Evolutionary conservation across 2,797 vertebrate species (phyloP), one percentile per base, ranked within the genome.

Genomic region (Cynopterus sphinx): DNA sequence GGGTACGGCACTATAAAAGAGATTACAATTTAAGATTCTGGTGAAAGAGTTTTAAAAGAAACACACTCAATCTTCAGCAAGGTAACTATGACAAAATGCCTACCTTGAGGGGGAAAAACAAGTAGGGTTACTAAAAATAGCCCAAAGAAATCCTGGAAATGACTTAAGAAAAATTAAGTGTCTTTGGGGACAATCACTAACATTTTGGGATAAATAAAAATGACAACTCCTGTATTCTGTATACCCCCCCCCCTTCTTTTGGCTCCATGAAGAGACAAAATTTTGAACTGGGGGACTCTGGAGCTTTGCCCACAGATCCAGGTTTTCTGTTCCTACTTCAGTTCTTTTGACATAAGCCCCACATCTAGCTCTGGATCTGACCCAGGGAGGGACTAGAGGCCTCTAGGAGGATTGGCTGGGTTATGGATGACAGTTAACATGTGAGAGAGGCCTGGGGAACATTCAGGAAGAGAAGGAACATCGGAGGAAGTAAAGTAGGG

Each of bases 211-310:
- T 71, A 51, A 65, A 63, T 21, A 43, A n/a, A 8, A 8, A 17
- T 0, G 0, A 26, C 24, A n/a, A 55, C 4, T 19, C 5, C 15
- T 24, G 0, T 11, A 57, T 19, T 16, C 6, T 9, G 8, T 31
- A 3, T 6, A n/a, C 6, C 16, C 39, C 1, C 15, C 49, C 1
- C 10, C 7, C 6, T 28, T 65, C 83, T 63, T 28, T 9, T 46
- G 15, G 12, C 15, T 17, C 31, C 6, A 3, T 83, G 61, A 74
- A 82, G 17, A 82, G 73, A 78, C 16, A 78, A 87, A 77, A 85
- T 68, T 61, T 79, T 36, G 12, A 19, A 10, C 46, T 71, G 13
- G 7, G 5, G 19, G 46, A 51, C 19, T 70, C 77, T 19, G 6
- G 11, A 81, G n/a, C 19, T 78, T 51, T 92, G 3, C 31, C 59